phyloP scores from a whole-genome alignment of 2,888 invertebrate species.

The Hemistola chrysoprasaria region DNA sequence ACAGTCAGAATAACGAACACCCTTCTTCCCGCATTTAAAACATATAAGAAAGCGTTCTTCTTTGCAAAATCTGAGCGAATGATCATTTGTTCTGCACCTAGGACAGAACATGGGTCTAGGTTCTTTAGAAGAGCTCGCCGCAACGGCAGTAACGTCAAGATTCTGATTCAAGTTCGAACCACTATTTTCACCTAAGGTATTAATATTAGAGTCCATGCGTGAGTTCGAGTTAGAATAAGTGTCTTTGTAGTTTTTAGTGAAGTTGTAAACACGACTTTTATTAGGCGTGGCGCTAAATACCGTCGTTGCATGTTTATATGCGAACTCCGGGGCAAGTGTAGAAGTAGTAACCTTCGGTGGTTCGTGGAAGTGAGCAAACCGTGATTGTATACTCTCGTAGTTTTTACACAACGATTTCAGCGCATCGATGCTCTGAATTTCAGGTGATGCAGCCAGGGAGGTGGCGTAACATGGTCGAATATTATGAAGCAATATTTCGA shows the following conservation, averaged over 20 bases:
- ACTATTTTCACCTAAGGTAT: not conserved
- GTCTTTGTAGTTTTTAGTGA: too few species aligned
- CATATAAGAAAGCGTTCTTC: constrained; percentile 2
- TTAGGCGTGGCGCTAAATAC: too few species aligned
- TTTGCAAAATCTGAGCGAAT: constrained; percentile 1
- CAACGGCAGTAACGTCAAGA: not conserved
- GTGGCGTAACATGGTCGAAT: constrained; percentile 24
- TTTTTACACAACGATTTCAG: constrained; percentile 17
- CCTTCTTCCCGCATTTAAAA: constrained; percentile 12
- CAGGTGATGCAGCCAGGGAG: constrained; percentile 9
- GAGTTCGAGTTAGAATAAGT: too few species aligned
- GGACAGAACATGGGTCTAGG: constrained; percentile 7
- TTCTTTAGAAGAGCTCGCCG: not conserved
- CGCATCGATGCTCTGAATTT: constrained; percentile 4
- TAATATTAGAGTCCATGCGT: too few species aligned
- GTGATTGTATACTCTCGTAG: constrained; percentile 21
- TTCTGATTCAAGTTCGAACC: not conserved
- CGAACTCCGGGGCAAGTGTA: too few species aligned
- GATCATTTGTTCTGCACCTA: constrained; percentile 3
- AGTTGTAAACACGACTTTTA: too few species aligned
- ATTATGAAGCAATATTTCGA: too few species aligned
- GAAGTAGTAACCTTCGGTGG: constrained; percentile 13
- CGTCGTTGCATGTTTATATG: too few species aligned
- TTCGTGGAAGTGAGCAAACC: constrained; percentile 19
- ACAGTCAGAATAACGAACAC: constrained; percentile 1